These are phyloP conservation scores for Rhynchotus rufescens DNA, from an alignment of 2,797 vertebrate genomes.

Conservation along the genomic window DNA sequence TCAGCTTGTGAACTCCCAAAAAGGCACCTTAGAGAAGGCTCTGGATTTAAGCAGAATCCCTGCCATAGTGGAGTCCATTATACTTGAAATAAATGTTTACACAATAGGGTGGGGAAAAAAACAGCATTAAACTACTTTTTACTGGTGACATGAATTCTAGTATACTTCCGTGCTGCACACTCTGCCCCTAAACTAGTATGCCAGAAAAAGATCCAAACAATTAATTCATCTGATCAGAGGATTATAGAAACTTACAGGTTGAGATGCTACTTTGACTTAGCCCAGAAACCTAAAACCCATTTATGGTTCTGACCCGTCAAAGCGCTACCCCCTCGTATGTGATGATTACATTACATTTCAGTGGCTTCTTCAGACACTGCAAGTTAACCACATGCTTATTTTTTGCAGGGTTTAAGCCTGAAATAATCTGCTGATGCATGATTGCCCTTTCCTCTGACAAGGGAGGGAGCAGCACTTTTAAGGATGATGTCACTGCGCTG, in stretches of 20 bases:
- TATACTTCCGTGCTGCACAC: neutral
- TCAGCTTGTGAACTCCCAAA: neutral
- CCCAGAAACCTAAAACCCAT: neutral
- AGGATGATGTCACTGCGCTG: neutral
- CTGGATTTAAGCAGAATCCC: neutral
- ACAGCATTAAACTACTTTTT: neutral
- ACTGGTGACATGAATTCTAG: neutral
- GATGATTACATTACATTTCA: neutral
- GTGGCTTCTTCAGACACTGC: neutral
- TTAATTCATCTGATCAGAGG: neutral
- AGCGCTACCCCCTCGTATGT: neutral
- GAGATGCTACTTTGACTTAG: neutral
- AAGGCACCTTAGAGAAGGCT: neutral
- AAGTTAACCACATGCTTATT: neutral
- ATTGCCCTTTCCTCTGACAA: neutral
- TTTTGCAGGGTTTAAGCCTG: neutral
- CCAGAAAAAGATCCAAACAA: neutral
- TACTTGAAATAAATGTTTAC: neutral
- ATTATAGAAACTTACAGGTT: neutral
- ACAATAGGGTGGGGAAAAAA: neutral
- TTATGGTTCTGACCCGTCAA: neutral
- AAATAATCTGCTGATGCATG: neutral
- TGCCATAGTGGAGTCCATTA: neutral
- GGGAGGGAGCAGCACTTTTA: neutral
- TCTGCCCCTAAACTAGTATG: neutral